phyloP scores from a whole-genome alignment of 2,113 vertebrate species.

The Bubo bubo region DNA sequence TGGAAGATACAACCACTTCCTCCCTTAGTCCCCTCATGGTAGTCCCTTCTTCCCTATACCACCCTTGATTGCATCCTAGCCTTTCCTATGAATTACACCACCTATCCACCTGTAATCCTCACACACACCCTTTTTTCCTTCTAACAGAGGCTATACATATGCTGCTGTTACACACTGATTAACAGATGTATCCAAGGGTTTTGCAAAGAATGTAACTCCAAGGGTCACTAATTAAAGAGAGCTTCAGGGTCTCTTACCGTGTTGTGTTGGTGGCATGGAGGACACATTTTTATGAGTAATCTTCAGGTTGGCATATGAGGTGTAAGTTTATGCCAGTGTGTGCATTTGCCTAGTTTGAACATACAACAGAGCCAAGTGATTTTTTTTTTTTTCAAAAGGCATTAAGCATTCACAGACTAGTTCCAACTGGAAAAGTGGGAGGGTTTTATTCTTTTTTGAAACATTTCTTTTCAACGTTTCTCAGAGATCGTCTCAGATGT shows the following conservation, averaged over 20 bases:
- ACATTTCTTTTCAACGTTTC: background rate
- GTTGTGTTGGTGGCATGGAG: background rate
- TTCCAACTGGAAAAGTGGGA: background rate
- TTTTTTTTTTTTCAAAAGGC: background rate
- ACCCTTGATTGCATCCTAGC: background rate
- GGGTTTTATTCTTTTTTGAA: background rate
- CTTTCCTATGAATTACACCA: background rate
- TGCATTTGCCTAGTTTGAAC: background rate
- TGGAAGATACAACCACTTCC: background rate
- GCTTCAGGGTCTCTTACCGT: background rate
- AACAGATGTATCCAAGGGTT: background rate
- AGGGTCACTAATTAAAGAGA: background rate
- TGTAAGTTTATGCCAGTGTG: background rate
- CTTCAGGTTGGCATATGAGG: background rate
- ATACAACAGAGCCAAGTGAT: background rate
- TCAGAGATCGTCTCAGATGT: background rate
- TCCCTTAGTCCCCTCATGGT: background rate
- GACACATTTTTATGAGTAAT: background rate
- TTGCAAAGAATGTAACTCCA: background rate
- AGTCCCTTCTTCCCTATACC: background rate
- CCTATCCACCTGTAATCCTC: background rate
- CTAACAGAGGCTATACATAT: background rate
- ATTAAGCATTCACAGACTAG: background rate
- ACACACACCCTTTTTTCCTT: background rate
- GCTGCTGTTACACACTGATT: background rate